These are phyloP conservation scores for Oncorhynchus tshawytscha DNA, from an alignment of 2,113 vertebrate species.

Conservation along the genomic window DNA sequence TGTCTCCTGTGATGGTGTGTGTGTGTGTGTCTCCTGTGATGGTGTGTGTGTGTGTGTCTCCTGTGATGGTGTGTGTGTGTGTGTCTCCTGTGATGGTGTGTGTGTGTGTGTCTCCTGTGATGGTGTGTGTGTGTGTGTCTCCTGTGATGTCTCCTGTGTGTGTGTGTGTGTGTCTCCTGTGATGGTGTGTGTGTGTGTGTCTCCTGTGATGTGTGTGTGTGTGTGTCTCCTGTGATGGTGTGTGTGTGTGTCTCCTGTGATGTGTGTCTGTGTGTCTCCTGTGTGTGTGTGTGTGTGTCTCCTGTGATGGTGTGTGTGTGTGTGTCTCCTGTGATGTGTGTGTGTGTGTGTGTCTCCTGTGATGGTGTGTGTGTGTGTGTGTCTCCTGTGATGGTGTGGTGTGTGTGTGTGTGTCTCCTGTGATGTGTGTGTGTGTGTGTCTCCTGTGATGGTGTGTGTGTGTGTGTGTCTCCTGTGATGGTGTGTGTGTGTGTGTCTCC, in stretches of 20 bases:
- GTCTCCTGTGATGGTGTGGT: neutral
- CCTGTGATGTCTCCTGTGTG: too few relatives aligned
- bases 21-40: neutral
- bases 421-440: too few relatives aligned
- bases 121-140: too few relatives aligned
- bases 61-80: too few relatives aligned
- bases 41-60: too few relatives aligned
- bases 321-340: too few relatives aligned
- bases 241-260: neutral
- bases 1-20: neutral
- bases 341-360: neutral
- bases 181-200: too few relatives aligned
- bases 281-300: too few relatives aligned
- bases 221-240: neutral
- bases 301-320: too few relatives aligned
- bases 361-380: neutral
- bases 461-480: neutral
- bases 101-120: neutral
- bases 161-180: neutral
- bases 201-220: too few relatives aligned
- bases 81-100: neutral
- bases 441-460: neutral
- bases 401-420: too few relatives aligned
- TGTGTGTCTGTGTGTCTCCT: neutral
- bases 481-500: neutral